Percentiles rank a stretch among this genome's conserved stretches.
phyloP scores from a whole-genome alignment of 2,113 vertebrate genomes.

The Nothocercus nigrocapillus region DNA sequence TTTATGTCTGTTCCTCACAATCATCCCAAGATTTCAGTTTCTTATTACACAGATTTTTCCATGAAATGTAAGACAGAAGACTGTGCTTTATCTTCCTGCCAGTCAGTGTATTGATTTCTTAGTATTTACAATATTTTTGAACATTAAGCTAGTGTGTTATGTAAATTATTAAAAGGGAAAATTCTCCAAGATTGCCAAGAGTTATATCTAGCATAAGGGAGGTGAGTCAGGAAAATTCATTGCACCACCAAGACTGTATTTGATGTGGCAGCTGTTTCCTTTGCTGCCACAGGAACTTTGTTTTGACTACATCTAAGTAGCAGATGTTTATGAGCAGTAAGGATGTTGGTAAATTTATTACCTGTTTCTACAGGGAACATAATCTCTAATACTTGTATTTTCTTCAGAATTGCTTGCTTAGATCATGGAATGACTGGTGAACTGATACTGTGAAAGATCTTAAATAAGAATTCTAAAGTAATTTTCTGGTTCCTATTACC shows the following conservation, averaged over 20 bases:
- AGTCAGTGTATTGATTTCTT: not conserved
- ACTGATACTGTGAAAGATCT: not conserved
- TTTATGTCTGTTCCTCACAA: not conserved
- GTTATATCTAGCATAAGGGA: not conserved
- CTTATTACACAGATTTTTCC: not conserved
- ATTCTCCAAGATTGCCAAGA: not conserved
- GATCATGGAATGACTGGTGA: not conserved
- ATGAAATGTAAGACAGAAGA: not conserved
- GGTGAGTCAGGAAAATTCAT: not conserved
- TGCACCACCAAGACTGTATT: not conserved
- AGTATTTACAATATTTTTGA: not conserved
- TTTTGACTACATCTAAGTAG: conserved; percentile 10
- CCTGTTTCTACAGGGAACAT: not conserved
- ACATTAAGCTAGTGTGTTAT: not conserved
- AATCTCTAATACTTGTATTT: not conserved
- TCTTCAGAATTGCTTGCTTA: not conserved
- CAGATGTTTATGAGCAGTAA: conserved; percentile 25
- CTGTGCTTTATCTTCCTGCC: not conserved
- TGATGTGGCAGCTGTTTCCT: conserved; percentile 22
- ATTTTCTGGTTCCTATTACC: not conserved
- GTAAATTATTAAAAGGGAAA: conserved; percentile 16
- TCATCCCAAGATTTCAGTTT: not conserved
- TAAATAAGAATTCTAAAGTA: not conserved
- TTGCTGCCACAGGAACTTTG: not conserved
- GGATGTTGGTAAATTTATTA: conserved; percentile 1